Base-by-base conservation (phyloP, 2,113 vertebrate genomes). In the Trinectes maculatus region DNA sequence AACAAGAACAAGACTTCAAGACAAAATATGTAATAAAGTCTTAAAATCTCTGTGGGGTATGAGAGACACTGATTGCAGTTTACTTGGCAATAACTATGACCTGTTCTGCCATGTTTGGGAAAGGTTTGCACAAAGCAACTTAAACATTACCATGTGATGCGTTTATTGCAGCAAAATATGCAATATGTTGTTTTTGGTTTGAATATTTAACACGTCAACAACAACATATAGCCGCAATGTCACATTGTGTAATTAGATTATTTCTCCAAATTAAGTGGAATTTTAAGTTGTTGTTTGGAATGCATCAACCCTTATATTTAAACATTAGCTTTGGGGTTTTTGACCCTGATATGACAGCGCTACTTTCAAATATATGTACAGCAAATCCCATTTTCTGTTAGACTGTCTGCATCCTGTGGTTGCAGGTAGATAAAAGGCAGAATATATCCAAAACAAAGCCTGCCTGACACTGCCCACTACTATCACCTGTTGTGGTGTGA, bases 401-500 rank as follows among this genome's bases (percentile, higher is more conserved):
- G 12, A 24, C 16, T 3, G 6, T 44, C n/a, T 25, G n/a, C 9
- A 46, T 53, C 4, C 7, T 42, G 3, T 43, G 26, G 18, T 21
- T 59, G 11, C 16, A 60, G 39, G 10, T 31, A 11, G 21, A 39
- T 7, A 3, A 39, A 2, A 49, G 13, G 40, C 33, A 73, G 11
- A 68, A 57, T 73, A 64, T 37, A 48, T 29, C 29, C 47, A 51
- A 58, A 71, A 53, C 33, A 78, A 65, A 77, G 64, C 31, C 57
- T 47, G 48, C 53, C 57, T 67, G 55, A 58, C 4, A 5, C 51
- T 78, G 67, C 82, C 76, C 70, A 75, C 64, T 21, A 44, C 49
- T 29, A 47, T 83, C 76, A 87, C 87, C 85, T 91, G 87, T 89
- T 88, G 80, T 76, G 74, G 63, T 77, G 73, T 76, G 65, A 84